A percentile compares a stretch with the other conserved stretches of the same genome.
phyloP scores from a whole-genome alignment of 2,113 vertebrate species.

The Parotia lawesii region DNA sequence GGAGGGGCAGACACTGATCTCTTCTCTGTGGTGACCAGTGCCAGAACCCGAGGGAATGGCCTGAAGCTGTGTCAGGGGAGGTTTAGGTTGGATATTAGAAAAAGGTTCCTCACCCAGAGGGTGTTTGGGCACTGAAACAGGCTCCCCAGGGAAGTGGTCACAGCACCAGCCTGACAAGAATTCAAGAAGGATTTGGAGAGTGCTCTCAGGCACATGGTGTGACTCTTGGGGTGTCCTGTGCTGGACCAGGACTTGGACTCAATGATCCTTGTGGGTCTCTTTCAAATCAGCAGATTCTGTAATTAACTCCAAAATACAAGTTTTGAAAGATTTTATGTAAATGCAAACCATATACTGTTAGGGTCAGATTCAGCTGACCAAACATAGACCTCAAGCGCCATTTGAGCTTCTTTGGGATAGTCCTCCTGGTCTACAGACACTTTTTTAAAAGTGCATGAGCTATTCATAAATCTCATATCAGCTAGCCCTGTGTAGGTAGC shows the following conservation, averaged over 20 bases:
- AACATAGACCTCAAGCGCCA: not conserved
- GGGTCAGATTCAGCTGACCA: not conserved
- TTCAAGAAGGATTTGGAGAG: accelerated
- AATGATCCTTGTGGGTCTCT: not conserved
- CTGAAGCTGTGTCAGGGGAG: not conserved
- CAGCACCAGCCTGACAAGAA: not conserved
- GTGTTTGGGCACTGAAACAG: accelerated
- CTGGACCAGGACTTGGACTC: not conserved
- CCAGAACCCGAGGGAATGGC: not conserved
- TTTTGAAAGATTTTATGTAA: not conserved
- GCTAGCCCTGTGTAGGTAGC: not conserved
- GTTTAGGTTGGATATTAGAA: not conserved
- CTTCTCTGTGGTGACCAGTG: not conserved
- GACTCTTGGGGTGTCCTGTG: not conserved
- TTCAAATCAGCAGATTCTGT: not conserved
- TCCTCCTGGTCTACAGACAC: not conserved
- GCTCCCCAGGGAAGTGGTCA: not conserved
- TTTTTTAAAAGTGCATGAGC: not conserved
- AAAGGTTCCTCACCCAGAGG: accelerated
- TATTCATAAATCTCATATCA: not conserved
- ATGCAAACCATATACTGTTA: not conserved
- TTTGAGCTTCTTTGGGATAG: not conserved
- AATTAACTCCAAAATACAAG: not conserved
- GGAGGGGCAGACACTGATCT: not conserved
- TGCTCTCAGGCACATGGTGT: not conserved